Evolutionary conservation across 2,113 vertebrate species (phyloP).

Genomic region (Suricata suricatta): DNA sequence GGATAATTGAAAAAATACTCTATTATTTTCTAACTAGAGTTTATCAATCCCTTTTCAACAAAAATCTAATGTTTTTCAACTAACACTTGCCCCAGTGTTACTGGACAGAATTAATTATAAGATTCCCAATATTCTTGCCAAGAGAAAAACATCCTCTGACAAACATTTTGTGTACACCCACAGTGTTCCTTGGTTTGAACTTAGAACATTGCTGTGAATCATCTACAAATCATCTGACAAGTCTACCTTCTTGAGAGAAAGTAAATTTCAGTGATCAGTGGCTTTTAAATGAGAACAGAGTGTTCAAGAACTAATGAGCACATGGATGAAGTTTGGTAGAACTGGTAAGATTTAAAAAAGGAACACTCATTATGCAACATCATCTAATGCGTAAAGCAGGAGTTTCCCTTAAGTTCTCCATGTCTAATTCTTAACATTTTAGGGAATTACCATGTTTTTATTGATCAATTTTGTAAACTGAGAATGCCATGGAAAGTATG

Average conservation of each 20-base stretch:
- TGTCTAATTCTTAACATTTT: background rate
- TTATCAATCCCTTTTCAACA: background rate
- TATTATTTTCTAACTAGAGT: background rate
- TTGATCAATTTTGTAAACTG: conserved; percentile 20
- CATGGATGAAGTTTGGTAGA: background rate
- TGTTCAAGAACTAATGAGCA: background rate
- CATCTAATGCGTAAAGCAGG: background rate
- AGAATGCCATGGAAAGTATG: background rate
- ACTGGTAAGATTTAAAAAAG: background rate
- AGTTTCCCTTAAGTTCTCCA: conserved; percentile 27
- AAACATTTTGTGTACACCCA: background rate
- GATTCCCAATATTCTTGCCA: background rate
- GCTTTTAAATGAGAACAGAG: background rate
- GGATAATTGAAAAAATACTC: background rate
- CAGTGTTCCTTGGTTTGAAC: conserved; percentile 3
- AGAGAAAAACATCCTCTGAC: background rate
- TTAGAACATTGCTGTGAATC: background rate
- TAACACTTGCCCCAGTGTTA: background rate
- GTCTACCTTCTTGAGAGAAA: background rate
- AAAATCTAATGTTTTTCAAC: background rate
- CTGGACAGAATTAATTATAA: background rate
- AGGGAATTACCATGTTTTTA: background rate
- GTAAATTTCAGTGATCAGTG: background rate
- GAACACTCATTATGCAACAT: background rate
- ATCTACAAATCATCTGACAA: background rate